Evolutionary conservation across 1,140 invertebrate species (phyloP), one percentile per base, ranked within the genome.

Genomic region (Diabrotica virgifera): DNA sequence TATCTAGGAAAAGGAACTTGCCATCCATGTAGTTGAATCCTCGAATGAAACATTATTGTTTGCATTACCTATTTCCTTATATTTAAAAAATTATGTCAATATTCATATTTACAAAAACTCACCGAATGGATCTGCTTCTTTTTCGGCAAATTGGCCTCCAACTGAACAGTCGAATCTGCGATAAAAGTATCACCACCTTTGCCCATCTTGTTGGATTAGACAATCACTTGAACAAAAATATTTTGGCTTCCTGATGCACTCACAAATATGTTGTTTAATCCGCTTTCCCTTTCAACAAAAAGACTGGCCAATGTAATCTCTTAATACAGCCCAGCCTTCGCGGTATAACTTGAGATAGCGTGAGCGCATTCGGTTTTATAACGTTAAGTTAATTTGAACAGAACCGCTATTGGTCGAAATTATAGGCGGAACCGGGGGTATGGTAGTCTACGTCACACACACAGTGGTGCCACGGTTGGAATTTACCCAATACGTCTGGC

Each of bases 301-400:
- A 54, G 12, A 54, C 12, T 54, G 53, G 53, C 12, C 12, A 14
- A 54, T n/a, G 40, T 46, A 10, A 46, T 46, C 40, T 46, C n/a
- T 10, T 46, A 46, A 9, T 46, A 5, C n/a, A 46, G 5, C 40
- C 40, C 40, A 46, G 40, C 40, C 40, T 46, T 46, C 8, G n/a
- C 8, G n/a, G n/a, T 46, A 46, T 46, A 46, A 46, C 40, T 46
- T 46, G 40, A n/a, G 40, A n/a, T 8, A 8, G 8, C 40, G 40
- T 46, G 8, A 46, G 8, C 40, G 40, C 40, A 46, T 46, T 10
- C 40, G 8, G 40, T 46, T 46, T 46, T 46, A 46, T 46, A 46
- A 24, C 4, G 40, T 10, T 46, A 46, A 10, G 8, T n/a, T n/a
- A 46, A 5, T n/a, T 46, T 46, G 8, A 46, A n/a, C n/a, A 3